These are phyloP conservation scores for Parasteatoda tepidariorum DNA, from an alignment of 1,140 invertebrate genomes.

Conservation along the genomic window DNA sequence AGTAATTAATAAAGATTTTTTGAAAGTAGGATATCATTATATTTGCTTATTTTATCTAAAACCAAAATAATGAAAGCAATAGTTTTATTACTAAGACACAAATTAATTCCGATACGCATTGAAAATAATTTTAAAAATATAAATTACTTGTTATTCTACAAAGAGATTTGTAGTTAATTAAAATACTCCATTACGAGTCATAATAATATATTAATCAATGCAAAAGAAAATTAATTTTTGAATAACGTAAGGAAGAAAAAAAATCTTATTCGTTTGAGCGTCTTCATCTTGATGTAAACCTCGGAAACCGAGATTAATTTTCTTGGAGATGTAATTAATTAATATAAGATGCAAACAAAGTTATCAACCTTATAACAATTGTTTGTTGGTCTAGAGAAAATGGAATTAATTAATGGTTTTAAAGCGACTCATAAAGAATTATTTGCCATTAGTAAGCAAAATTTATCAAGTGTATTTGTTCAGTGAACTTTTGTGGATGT, in stretches of 20 bases:
- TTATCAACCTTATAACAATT: conserved; percentile 50
- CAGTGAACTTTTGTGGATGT: background rate
- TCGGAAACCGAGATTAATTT: conserved; percentile 28
- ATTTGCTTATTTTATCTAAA: too few species aligned
- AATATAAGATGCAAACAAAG: conserved; percentile 31
- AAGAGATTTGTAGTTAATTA: too few species aligned
- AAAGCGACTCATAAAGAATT: background rate
- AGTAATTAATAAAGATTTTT: too few species aligned
- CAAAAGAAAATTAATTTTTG: background rate
- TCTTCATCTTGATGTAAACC: conserved; percentile 32
- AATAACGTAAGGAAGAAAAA: background rate
- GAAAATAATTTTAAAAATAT: too few species aligned
- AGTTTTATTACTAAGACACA: too few species aligned
- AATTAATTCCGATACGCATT: too few species aligned
- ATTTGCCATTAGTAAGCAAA: background rate
- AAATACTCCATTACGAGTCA: too few species aligned
- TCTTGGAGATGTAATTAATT: conserved; percentile 42
- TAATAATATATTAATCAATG: background rate
- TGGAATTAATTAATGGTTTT: conserved; percentile 36
- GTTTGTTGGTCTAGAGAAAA: conserved; percentile 7
- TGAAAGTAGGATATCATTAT: too few species aligned
- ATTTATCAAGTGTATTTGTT: background rate
- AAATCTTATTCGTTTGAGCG: background rate
- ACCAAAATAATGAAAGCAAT: too few species aligned
- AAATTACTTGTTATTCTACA: too few species aligned